A percentile compares a stretch with the other conserved stretches of the same genome.
Conservation (phyloP, 1,140 invertebrate genomes). For the Drosophila erecta region DNA sequence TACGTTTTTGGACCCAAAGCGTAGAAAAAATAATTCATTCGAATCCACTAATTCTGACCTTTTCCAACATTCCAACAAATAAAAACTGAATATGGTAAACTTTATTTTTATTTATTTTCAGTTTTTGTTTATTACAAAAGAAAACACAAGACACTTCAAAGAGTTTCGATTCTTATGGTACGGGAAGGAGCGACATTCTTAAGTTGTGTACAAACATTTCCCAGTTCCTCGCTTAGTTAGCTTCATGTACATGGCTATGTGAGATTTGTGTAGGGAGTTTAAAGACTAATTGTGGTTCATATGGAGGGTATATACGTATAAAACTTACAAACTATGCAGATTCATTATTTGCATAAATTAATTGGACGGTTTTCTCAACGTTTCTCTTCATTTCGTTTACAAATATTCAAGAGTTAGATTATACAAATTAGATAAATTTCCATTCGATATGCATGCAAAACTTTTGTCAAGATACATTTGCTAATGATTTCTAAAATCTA, state of each 20-base stretch:
- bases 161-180: slow-evolving; percentile 50
- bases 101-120: slow-evolving; percentile 49
- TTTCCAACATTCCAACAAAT: not conserved
- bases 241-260: slow-evolving; percentile 35
- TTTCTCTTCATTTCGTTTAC: slow-evolving; percentile 21
- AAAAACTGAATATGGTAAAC: slow-evolving; percentile 2
- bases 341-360: slow-evolving; percentile 65
- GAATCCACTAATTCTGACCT: too few relatives aligned
- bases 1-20: too few relatives aligned
- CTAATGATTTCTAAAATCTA: slow-evolving; percentile 82
- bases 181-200: slow-evolving; percentile 48
- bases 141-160: slow-evolving; percentile 32
- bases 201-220: slow-evolving; percentile 4
- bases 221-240: not conserved
- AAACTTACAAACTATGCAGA: slow-evolving; percentile 72
- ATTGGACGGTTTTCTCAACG: slow-evolving; percentile 59
- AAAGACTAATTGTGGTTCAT: slow-evolving; percentile 44
- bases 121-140: slow-evolving; percentile 42
- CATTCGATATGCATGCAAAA: slow-evolving; percentile 45
- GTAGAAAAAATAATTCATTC: too few relatives aligned
- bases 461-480: slow-evolving; percentile 29
- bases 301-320: slow-evolving; percentile 47
- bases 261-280: slow-evolving; percentile 17
- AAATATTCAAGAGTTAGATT: slow-evolving; percentile 24
- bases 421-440: slow-evolving; percentile 28